Percentiles rank a stretch among this genome's conserved stretches.
Conservation (phyloP, 2,113 vertebrate genomes). For the Pomatostomus ruficeps region DNA sequence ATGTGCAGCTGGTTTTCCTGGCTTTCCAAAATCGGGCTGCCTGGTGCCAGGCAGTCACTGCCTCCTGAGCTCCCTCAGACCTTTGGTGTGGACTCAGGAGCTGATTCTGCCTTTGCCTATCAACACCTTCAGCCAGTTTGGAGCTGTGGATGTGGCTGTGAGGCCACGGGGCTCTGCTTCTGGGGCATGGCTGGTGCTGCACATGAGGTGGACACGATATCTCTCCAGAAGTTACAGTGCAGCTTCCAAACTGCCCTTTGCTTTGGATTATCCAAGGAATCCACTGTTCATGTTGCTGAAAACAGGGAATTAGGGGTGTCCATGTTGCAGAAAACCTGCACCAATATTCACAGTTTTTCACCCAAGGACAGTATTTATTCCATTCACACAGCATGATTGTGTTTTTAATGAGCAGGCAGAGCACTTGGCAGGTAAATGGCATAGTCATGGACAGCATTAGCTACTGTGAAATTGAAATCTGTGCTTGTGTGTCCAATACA, state of each 20-base stretch:
- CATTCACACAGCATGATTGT: not conserved
- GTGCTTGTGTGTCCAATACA: not conserved
- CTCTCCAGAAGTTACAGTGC: not conserved
- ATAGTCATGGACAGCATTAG: not conserved
- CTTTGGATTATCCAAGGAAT: not conserved
- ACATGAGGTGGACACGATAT: accelerated
- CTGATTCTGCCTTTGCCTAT: not conserved
- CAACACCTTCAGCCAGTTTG: not conserved
- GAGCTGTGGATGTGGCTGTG: not conserved
- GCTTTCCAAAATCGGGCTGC: not conserved
- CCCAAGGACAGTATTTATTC: not conserved
- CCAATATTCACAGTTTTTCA: not conserved
- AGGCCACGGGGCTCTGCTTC: not conserved
- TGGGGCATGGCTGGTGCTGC: not conserved
- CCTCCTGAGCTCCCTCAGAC: not conserved
- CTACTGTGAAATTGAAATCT: conserved; percentile 17
- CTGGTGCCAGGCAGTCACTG: not conserved
- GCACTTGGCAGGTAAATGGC: not conserved
- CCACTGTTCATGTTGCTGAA: not conserved
- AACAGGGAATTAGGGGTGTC: not conserved
- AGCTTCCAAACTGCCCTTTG: not conserved
- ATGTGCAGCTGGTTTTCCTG: conserved; percentile 35
- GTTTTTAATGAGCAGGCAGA: conserved; percentile 23
- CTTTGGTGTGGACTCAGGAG: not conserved
- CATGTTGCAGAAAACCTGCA: not conserved